These are phyloP conservation scores for Eira barbara DNA, from an alignment of 2,113 vertebrate species.

Conservation along the genomic window DNA sequence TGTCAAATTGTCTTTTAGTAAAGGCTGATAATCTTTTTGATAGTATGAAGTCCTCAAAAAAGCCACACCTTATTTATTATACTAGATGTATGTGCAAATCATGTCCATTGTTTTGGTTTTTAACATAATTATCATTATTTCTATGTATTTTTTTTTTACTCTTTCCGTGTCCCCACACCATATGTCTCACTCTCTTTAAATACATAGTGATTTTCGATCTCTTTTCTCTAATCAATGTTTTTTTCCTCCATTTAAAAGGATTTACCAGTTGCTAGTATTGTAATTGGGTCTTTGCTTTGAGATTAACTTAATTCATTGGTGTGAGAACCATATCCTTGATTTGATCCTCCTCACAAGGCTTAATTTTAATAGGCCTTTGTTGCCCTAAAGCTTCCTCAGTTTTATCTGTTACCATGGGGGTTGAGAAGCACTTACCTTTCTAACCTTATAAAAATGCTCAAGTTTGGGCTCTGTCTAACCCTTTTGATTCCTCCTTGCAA, in stretches of 20 bases:
- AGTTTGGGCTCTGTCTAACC: not conserved
- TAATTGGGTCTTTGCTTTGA: slow-evolving; percentile 37
- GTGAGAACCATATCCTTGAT: not conserved
- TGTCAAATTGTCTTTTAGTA: not conserved
- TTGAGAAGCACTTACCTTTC: not conserved
- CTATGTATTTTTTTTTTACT: not conserved
- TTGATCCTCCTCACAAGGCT: not conserved
- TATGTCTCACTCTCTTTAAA: not conserved
- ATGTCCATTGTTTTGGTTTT: not conserved
- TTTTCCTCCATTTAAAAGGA: not conserved
- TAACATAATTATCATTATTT: not conserved
- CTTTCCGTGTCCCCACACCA: not conserved
- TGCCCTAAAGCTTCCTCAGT: not conserved
- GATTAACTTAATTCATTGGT: slow-evolving; percentile 26
- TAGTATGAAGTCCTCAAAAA: not conserved
- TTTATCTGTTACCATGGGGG: not conserved
- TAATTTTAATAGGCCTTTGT: not conserved
- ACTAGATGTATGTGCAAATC: not conserved
- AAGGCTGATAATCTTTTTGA: not conserved
- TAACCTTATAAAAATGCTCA: not conserved
- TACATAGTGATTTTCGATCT: not conserved
- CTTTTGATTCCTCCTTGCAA: not conserved
- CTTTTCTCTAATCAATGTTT: not conserved
- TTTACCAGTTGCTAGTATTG: slow-evolving; percentile 4
- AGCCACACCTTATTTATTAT: not conserved